Percentiles rank a stretch among this genome's conserved stretches.
Conservation (phyloP, 2,797 vertebrate species). For the Mus minutoides region DNA sequence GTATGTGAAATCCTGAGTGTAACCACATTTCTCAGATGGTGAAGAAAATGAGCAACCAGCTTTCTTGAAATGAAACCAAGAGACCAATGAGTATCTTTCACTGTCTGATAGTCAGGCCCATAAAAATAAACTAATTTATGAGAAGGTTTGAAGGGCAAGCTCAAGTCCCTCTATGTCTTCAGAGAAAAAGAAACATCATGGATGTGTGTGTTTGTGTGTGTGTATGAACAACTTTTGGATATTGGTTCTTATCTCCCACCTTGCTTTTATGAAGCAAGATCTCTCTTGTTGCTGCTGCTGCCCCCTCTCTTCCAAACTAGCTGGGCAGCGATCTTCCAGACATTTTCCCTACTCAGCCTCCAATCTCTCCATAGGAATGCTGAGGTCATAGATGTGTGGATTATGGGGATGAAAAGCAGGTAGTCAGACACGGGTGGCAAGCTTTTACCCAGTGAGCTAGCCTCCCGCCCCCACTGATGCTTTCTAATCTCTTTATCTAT, state of each 20-base stretch:
- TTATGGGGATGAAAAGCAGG: neutral
- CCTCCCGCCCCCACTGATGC: fast-evolving
- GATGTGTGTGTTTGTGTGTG: neutral
- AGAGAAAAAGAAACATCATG: neutral
- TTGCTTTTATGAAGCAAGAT: neutral
- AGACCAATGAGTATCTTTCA: neutral
- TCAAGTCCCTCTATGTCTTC: neutral
- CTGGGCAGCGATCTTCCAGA: neutral
- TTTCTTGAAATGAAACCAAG: constrained; percentile 61
- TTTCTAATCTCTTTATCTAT: neutral
- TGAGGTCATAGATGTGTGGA: neutral
- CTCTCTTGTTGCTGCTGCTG: neutral
- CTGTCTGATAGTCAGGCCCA: neutral
- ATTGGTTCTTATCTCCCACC: neutral
- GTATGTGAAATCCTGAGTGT: constrained; percentile 51
- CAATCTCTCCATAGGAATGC: neutral
- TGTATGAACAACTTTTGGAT: neutral
- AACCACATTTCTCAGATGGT: constrained; percentile 64
- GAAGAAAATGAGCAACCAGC: neutral
- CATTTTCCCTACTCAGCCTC: neutral
- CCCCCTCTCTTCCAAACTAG: neutral
- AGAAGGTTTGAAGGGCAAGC: neutral
- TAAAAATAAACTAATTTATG: neutral
- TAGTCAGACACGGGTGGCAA: neutral
- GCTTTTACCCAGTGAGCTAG: neutral